A percentile compares a stretch with the other conserved stretches of the same genome.
Evolutionary conservation across 2,113 vertebrate genomes (phyloP).

Genomic region (Cairina moschata): DNA sequence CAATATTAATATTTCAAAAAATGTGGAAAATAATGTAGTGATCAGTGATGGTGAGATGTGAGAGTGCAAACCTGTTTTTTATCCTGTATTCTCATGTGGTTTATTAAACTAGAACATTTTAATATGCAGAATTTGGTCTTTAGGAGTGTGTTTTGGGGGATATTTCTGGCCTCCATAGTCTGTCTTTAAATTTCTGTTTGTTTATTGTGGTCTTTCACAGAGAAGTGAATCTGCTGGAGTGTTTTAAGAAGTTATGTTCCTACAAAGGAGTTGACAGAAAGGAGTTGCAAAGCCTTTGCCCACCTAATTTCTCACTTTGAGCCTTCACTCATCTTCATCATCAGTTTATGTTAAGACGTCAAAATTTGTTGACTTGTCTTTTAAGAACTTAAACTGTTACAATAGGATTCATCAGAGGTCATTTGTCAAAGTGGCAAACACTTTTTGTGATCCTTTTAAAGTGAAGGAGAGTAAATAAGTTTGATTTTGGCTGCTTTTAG

Average conservation of each 20-base stretch:
- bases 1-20: neutral
- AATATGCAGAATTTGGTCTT: neutral
- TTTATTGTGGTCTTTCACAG: neutral
- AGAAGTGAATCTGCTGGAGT: neutral
- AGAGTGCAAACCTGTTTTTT: neutral
- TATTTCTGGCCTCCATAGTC: neutral
- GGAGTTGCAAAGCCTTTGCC: neutral
- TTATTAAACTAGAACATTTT: neutral
- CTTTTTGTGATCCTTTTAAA: neutral
- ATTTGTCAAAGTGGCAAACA: neutral
- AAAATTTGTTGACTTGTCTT: neutral
- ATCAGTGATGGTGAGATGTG: neutral
- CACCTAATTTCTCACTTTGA: neutral
- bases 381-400: neutral
- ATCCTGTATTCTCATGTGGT: neutral
- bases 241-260: neutral
- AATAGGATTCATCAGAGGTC: neutral
- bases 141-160: neutral
- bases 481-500: neutral
- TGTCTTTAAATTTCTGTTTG: neutral
- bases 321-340: neutral
- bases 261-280: neutral
- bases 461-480: neutral
- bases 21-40: neutral
- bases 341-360: neutral